Conservation (phyloP, 2,888 invertebrate genomes). For the Allygus modestus region DNA sequence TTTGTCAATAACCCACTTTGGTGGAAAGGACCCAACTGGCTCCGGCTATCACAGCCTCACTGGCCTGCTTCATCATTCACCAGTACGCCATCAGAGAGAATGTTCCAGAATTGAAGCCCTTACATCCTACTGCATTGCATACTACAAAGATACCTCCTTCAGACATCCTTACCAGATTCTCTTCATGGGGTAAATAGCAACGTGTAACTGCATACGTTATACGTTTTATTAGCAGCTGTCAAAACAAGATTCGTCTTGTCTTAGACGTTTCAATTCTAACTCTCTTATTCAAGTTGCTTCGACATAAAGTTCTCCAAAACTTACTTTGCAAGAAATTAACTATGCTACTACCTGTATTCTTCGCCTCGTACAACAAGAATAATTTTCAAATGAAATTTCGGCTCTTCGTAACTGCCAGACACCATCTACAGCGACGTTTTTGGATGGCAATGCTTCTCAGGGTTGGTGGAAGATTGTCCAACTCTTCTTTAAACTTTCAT, state of each 20-base stretch:
- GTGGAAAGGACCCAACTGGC: constrained; percentile 66
- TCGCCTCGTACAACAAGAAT: not conserved
- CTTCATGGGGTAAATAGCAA: not conserved
- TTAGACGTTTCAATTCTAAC: not conserved
- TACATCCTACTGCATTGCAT: not conserved
- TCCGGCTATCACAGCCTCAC: constrained; percentile 45
- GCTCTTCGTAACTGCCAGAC: not conserved
- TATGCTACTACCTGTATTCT: not conserved
- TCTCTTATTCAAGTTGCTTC: not conserved
- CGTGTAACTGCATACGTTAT: not conserved
- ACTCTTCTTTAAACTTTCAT: constrained; percentile 59
- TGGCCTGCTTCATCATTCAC: not conserved
- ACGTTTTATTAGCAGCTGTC: not conserved
- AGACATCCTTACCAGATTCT: not conserved
- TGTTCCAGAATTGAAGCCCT: not conserved
- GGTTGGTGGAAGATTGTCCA: constrained; percentile 65
- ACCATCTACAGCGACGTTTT: not conserved
- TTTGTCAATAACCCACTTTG: constrained; percentile 58
- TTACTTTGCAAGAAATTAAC: not conserved
- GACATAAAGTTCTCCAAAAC: not conserved
- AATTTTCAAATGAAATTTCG: not conserved
- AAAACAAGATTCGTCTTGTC: not conserved
- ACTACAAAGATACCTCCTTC: not conserved
- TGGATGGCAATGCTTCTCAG: constrained; percentile 47
- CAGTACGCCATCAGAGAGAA: not conserved